Evolutionary conservation across 2,888 invertebrate species (phyloP), one percentile per base, ranked within the genome.

Genomic region (Coronaproctus castanopsis): DNA sequence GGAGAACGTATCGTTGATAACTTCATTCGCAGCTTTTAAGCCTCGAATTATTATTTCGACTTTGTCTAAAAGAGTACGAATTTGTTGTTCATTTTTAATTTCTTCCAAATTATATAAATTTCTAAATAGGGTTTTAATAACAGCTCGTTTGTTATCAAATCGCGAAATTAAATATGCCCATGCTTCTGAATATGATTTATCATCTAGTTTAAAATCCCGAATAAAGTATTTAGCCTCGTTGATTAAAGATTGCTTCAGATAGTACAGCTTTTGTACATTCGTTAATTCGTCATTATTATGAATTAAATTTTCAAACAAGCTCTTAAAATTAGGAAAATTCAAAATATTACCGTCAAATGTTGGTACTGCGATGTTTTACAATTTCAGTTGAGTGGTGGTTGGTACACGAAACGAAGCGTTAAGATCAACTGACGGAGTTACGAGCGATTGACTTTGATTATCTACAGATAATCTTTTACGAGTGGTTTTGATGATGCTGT

Each of bases 191-290:
- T 57, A 57, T 3, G 24, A 10, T 3, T 23, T 1, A 3, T 57
- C 57, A n/a, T 14, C 24, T 52, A 57, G 21, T 3, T 57, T 52
- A 24, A 57, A 57, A 57, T 57, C 57, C 10, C 53, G 20, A 3
- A 57, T 36, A 10, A 57, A 19, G 3, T 23, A 24, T 19, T 23
- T n/a, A 2, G 52, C 57, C 3, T 21, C 24, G 3, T 52, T 52
- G n/a, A 49, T 24, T n/a, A 52, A 20, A n/a, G 57, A 49, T 23
- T 51, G 10, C 21, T 57, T 55, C 14, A 55, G 36, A 19, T 24
- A 55, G 20, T 55, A 55, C 3, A 55, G 3, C 21, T 55, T 55
- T 52, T 57, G 57, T 1, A 57, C 57, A 20, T 57, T 57, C 1
- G 24, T 19, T 23, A 57, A 24, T 23, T 57, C 53, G 1, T 52